A percentile compares a stretch with the other conserved stretches of the same genome.
Conservation (phyloP, 2,888 invertebrate species). For the Cyclophora albipunctata region DNA sequence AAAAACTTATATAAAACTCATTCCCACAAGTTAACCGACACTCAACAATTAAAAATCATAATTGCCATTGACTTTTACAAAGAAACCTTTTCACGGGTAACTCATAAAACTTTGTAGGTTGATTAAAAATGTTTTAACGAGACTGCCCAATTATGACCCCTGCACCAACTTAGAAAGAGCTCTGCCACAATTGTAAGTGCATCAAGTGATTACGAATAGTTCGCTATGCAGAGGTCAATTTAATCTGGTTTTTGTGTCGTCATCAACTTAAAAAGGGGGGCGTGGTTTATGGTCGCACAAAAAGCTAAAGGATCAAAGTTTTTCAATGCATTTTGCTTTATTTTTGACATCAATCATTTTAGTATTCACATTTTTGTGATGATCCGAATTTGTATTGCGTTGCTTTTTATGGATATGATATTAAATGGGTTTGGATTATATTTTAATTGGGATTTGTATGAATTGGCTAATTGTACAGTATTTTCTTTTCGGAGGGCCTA, state of each 20-base stretch:
- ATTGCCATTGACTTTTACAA: slow-evolving; percentile 51
- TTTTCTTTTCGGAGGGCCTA: too few species aligned
- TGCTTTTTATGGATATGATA: too few species aligned
- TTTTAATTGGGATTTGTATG: too few species aligned
- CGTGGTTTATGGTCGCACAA: slow-evolving; percentile 42
- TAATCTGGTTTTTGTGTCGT: slow-evolving; percentile 29
- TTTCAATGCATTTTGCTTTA: slow-evolving; percentile 30
- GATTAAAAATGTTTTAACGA: slow-evolving; percentile 64
- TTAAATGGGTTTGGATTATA: too few species aligned
- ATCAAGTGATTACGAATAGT: slow-evolving; percentile 4
- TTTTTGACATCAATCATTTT: slow-evolving; percentile 32
- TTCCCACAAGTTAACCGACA: slow-evolving; percentile 10
- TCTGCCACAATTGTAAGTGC: slow-evolving; percentile 6
- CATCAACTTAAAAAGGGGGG: slow-evolving; percentile 52
- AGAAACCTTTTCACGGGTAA: slow-evolving; percentile 51
- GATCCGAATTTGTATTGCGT: background rate
- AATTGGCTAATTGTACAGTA: too few species aligned
- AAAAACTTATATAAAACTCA: too few species aligned
- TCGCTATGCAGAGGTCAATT: slow-evolving; percentile 10
- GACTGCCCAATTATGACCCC: slow-evolving; percentile 49
- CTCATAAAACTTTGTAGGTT: slow-evolving; percentile 59
- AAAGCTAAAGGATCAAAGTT: slow-evolving; percentile 53
- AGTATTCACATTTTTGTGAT: slow-evolving; percentile 4
- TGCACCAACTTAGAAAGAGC: slow-evolving; percentile 21
- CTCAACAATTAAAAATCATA: slow-evolving; percentile 38